Conservation (phyloP, 1,140 invertebrate species). For the Cephus cinctus region DNA sequence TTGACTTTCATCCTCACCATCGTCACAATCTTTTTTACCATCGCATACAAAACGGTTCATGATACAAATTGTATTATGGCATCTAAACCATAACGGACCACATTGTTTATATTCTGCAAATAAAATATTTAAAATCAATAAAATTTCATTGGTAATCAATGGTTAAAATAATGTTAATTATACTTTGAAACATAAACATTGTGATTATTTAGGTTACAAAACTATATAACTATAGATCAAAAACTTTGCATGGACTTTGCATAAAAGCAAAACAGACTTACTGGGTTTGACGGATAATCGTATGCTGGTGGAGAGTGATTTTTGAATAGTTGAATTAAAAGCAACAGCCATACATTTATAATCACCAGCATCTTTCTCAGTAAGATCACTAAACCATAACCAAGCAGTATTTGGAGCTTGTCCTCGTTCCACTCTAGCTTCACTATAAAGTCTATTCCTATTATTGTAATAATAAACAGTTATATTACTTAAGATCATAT, state of each 20-base stretch:
- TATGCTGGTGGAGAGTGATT: conserved; percentile 20
- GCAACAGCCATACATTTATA: conserved; percentile 39
- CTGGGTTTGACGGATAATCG: conserved; percentile 35
- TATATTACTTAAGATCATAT: not conserved
- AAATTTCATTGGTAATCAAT: not conserved
- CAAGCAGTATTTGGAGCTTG: conserved; percentile 24
- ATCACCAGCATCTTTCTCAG: conserved; percentile 37
- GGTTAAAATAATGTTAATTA: too few species aligned
- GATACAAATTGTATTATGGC: conserved; percentile 54
- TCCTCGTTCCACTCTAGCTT: conserved; percentile 14
- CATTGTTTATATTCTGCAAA: conserved; percentile 6
- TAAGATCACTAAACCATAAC: conserved; percentile 33
- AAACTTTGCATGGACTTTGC: too few species aligned
- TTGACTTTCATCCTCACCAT: conserved; percentile 56
- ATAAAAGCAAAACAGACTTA: conserved; percentile 18
- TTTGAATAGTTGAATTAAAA: conserved; percentile 14
- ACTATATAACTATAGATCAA: too few species aligned
- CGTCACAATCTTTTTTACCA: conserved; percentile 63
- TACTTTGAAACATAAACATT: too few species aligned
- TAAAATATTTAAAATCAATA: not conserved
- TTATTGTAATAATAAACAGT: not conserved
- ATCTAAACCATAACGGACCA: conserved; percentile 23
- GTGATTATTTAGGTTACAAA: too few species aligned
- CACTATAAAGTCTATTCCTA: conserved; percentile 6
- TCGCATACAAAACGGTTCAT: conserved; percentile 65